A percentile compares a stretch with the other conserved stretches of the same genome.
phyloP scores from a whole-genome alignment of 2,888 invertebrate species.

The Petrolisthes cinctipes region DNA sequence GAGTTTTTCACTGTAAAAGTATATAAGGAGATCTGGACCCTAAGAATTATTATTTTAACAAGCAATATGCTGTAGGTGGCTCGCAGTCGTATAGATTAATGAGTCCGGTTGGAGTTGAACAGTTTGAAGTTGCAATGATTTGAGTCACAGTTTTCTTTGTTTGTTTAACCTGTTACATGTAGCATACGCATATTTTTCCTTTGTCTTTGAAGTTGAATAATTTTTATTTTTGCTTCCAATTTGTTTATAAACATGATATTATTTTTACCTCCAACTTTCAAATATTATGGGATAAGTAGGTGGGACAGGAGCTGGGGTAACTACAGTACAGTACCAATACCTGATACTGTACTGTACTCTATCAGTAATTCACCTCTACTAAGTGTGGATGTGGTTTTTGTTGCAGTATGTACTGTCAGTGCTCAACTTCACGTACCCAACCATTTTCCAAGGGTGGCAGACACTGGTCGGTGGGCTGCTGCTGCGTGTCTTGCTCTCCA shows the following conservation, averaged over 20 bases:
- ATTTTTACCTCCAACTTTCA: not conserved
- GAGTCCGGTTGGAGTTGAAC: no score
- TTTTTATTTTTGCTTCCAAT: not conserved
- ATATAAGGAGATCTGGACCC: no score
- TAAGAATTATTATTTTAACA: no score
- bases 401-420: constrained; percentile 68
- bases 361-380: not conserved
- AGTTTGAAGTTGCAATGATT: no score
- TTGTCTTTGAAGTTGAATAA: not conserved
- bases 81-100: no score
- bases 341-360: not conserved
- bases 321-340: not conserved
- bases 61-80: no score
- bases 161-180: no score
- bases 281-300: not conserved
- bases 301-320: no score
- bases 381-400: not conserved
- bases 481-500: constrained; percentile 65
- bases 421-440: constrained; percentile 68
- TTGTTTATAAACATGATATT: not conserved
- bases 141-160: no score
- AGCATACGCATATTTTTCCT: no score
- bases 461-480: constrained; percentile 68
- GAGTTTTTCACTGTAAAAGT: not conserved
- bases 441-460: constrained; percentile 69